These are phyloP conservation scores for Dendrolimus pini DNA, from an alignment of 2,888 invertebrate genomes.

Conservation along the genomic window DNA sequence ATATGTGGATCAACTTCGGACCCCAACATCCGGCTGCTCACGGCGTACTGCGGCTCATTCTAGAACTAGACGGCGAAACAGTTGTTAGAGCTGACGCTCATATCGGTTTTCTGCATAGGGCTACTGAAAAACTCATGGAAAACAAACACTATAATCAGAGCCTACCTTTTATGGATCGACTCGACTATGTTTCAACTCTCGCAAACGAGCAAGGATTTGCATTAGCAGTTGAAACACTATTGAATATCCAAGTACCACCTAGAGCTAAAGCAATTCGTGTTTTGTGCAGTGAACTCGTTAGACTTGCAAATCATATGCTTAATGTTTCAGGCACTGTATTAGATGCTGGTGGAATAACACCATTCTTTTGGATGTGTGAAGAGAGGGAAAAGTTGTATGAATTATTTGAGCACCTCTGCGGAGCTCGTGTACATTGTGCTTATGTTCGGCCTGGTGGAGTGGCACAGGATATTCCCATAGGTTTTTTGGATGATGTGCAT, in stretches of 20 bases:
- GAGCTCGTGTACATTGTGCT: conserved; percentile 89
- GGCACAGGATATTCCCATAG: conserved; percentile 70
- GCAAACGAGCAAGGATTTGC: conserved; percentile 87
- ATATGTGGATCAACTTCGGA: conserved; percentile 88
- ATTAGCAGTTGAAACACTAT: conserved; percentile 88
- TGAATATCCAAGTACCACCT: conserved; percentile 85
- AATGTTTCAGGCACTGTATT: conserved; percentile 84
- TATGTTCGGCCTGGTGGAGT: conserved; percentile 92
- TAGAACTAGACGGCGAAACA: conserved; percentile 89
- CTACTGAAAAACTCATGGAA: conserved; percentile 93
- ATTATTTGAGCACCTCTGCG: conserved; percentile 88
- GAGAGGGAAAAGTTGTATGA: conserved; percentile 92
- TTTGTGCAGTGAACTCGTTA: conserved; percentile 84
- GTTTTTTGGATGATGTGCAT: conserved; percentile 87
- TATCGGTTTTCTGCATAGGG: conserved; percentile 90
- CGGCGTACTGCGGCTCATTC: conserved; percentile 88
- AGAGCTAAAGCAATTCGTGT: conserved; percentile 89
- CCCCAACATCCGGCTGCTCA: conserved; percentile 95
- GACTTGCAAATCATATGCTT: conserved; percentile 88
- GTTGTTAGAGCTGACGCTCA: conserved; percentile 89
- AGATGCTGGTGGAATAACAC: conserved; percentile 91
- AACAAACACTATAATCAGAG: conserved; percentile 91
- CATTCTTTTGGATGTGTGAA: conserved; percentile 94
- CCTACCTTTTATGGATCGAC: conserved; percentile 90
- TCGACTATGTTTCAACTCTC: conserved; percentile 92